These are phyloP conservation scores for Prunella fulvescens DNA, from an alignment of 2,113 vertebrate genomes.

Conservation along the genomic window DNA sequence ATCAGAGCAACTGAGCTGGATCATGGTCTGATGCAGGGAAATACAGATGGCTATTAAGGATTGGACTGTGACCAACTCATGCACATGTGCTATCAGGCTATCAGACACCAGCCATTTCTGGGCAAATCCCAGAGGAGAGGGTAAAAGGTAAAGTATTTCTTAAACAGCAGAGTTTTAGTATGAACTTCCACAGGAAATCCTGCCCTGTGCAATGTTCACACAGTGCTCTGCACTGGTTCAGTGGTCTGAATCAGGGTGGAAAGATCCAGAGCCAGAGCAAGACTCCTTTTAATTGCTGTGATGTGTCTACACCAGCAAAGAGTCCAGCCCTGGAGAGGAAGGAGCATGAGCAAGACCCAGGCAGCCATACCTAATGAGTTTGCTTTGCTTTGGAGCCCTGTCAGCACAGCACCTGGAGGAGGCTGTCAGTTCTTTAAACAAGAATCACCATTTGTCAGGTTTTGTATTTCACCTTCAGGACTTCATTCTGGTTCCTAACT, in stretches of 20 bases:
- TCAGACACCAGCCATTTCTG: not conserved
- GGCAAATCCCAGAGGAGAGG: not conserved
- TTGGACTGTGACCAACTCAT: slow-evolving; percentile 35
- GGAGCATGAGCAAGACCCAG: not conserved
- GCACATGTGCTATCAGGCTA: slow-evolving; percentile 23
- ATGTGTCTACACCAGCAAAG: not conserved
- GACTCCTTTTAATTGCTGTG: not conserved
- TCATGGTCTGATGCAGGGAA: not conserved
- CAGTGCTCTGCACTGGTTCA: not conserved
- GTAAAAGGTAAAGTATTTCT: not conserved
- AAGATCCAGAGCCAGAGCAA: not conserved
- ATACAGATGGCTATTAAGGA: slow-evolving; percentile 51
- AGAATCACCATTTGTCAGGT: not conserved
- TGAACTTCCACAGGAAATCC: not conserved
- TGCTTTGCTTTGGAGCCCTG: not conserved
- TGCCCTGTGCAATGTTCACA: not conserved
- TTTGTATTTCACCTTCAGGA: not conserved
- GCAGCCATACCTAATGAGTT: not conserved
- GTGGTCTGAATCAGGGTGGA: not conserved
- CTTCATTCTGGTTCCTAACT: not conserved
- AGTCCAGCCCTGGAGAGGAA: not conserved
- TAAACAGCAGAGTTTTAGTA: not conserved
- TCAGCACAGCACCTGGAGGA: not conserved
- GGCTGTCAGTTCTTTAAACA: not conserved
- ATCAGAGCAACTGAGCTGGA: slow-evolving; percentile 11